Conservation (phyloP, 2,113 vertebrate genomes). For the Tetrax tetrax region DNA sequence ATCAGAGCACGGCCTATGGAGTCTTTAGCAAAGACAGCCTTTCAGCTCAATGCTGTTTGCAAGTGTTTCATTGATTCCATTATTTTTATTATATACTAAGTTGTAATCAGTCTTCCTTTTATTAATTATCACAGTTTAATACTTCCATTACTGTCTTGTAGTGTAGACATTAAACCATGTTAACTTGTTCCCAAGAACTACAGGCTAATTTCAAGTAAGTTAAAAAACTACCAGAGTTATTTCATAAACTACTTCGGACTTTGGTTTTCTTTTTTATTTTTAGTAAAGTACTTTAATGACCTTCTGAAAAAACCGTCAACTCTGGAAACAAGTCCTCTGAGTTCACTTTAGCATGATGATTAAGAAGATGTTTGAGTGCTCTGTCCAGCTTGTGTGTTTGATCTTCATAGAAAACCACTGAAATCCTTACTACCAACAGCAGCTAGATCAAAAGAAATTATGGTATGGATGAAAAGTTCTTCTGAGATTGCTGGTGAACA, state of each 20-base stretch:
- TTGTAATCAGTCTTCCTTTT: not conserved
- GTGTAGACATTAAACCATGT: not conserved
- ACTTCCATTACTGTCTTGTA: slow-evolving; percentile 20
- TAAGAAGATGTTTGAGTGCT: not conserved
- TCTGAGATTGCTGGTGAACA: not conserved
- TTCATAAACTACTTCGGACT: not conserved
- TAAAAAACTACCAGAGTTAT: not conserved
- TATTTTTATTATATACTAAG: slow-evolving; percentile 5
- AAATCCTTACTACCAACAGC: not conserved
- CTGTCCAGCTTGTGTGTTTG: not conserved
- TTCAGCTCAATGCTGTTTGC: not conserved
- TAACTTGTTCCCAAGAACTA: not conserved
- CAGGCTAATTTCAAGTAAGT: not conserved
- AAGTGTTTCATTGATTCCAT: not conserved
- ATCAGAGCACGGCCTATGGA: not conserved
- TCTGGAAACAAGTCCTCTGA: not conserved
- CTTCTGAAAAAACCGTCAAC: not conserved
- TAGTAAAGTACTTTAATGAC: not conserved
- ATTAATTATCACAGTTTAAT: not conserved
- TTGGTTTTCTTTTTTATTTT: not conserved
- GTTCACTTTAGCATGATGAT: not conserved
- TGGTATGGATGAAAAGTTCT: not conserved
- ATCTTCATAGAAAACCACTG: not conserved
- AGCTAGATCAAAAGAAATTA: not conserved
- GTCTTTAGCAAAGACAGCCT: not conserved